A percentile compares a stretch with the other conserved stretches of the same genome.
Evolutionary conservation across 2,113 vertebrate species (phyloP).

Genomic region (Apteryx owenii): DNA sequence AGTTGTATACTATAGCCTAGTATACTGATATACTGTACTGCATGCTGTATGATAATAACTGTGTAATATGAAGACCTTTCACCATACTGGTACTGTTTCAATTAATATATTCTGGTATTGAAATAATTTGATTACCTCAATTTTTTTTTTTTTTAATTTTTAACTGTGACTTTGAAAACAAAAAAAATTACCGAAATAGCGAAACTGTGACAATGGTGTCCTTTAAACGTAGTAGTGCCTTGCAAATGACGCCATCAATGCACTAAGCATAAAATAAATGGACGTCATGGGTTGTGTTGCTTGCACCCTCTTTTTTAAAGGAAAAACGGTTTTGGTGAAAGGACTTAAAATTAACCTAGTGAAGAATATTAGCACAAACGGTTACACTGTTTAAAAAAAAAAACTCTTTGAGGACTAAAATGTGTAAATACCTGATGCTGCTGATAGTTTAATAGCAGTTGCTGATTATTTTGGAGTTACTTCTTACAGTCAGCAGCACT

Average conservation of each 20-base stretch:
- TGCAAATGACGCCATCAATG: conserved; percentile 62
- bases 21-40: conserved; percentile 53
- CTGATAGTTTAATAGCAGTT: conserved; percentile 27
- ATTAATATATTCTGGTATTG: conserved; percentile 73
- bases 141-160: conserved; percentile 59
- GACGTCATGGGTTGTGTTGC: conserved; percentile 55
- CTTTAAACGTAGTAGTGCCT: conserved; percentile 81
- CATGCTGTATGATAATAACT: conserved; percentile 68
- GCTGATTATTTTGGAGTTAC: conserved; percentile 34
- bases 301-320: conserved; percentile 40
- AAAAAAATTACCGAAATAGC: conserved; percentile 70
- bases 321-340: conserved; percentile 88
- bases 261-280: conserved; percentile 36
- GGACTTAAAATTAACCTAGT: conserved; percentile 78
- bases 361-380: conserved; percentile 71
- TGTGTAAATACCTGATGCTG: conserved; percentile 65
- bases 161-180: conserved; percentile 82
- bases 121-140: conserved; percentile 85
- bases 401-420: conserved; percentile 80
- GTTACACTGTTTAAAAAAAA: conserved; percentile 31
- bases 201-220: conserved; percentile 72
- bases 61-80: conserved; percentile 84
- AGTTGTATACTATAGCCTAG: neutral
- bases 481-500: conserved; percentile 28
- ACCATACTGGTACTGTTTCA: conserved; percentile 86